Percentiles rank a stretch among this genome's conserved stretches.
phyloP scores from a whole-genome alignment of 2,113 vertebrate genomes.

The Galeopterus variegatus region DNA sequence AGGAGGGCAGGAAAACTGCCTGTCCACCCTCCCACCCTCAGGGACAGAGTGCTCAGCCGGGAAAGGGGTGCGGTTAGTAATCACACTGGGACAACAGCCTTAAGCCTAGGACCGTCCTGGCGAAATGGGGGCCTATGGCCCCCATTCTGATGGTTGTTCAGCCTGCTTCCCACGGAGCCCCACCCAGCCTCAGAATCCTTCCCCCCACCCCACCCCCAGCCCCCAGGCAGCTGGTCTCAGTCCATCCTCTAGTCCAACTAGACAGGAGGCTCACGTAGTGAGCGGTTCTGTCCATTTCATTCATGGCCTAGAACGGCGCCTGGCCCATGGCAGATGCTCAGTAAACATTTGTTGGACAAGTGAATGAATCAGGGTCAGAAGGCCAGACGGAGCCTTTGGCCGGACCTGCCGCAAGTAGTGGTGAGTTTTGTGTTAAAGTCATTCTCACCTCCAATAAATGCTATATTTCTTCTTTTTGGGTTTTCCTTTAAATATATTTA shows the following conservation, averaged over 20 bases:
- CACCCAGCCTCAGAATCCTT: neutral
- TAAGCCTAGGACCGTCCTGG: neutral
- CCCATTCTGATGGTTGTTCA: neutral
- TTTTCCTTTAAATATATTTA: neutral
- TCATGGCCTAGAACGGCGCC: fast-evolving
- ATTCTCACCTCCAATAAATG: fast-evolving
- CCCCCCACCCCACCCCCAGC: fast-evolving
- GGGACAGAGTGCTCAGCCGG: fast-evolving
- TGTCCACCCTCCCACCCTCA: fast-evolving
- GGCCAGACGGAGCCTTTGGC: fast-evolving
- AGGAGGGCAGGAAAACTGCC: fast-evolving
- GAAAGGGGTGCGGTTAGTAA: no score
- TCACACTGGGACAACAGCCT: fast-evolving
- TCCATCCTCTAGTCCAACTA: fast-evolving
- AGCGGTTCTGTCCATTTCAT: fast-evolving
- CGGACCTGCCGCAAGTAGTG: fast-evolving
- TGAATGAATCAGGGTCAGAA: fast-evolving
- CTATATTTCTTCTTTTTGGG: neutral
- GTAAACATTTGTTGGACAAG: fast-evolving
- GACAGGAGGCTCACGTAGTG: fast-evolving
- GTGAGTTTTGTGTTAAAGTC: no score
- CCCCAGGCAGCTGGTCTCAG: neutral
- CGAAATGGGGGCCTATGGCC: neutral
- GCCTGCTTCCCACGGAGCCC: neutral
- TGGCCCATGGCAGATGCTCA: neutral